phyloP scores from a whole-genome alignment of 2,113 vertebrate species.

The Etia nguti region DNA sequence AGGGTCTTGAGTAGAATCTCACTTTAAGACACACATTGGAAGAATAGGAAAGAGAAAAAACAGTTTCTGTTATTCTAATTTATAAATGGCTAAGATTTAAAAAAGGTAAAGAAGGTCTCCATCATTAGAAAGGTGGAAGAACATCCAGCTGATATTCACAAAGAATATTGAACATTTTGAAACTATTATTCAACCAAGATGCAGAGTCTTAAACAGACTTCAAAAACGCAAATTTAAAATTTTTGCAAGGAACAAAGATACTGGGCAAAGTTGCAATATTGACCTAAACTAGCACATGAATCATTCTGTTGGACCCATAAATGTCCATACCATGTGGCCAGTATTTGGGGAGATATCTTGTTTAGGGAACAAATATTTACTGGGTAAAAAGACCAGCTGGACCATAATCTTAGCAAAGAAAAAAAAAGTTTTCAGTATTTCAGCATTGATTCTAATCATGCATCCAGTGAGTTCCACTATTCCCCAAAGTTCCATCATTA shows the following conservation, averaged over 20 bases:
- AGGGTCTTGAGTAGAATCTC: neutral
- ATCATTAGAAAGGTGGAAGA: neutral
- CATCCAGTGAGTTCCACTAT: neutral
- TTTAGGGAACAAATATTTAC: neutral
- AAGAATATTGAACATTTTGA: neutral
- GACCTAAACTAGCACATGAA: neutral
- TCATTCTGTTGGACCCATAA: neutral
- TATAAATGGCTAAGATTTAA: neutral
- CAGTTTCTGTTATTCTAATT: neutral
- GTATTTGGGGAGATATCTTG: neutral
- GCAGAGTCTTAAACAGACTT: neutral
- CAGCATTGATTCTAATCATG: neutral
- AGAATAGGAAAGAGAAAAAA: neutral
- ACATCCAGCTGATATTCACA: neutral
- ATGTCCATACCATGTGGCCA: neutral
- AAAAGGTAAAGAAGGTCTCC: neutral
- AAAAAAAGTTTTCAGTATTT: neutral
- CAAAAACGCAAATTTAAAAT: neutral
- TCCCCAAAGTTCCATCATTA: neutral
- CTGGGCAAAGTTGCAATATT: neutral
- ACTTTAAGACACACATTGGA: neutral
- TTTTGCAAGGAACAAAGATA: neutral
- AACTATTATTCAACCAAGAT: neutral
- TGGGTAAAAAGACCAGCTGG: neutral
- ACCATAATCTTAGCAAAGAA: neutral